phyloP scores from a whole-genome alignment of 2,797 vertebrate genomes.

The Gymnodraco acuticeps region DNA sequence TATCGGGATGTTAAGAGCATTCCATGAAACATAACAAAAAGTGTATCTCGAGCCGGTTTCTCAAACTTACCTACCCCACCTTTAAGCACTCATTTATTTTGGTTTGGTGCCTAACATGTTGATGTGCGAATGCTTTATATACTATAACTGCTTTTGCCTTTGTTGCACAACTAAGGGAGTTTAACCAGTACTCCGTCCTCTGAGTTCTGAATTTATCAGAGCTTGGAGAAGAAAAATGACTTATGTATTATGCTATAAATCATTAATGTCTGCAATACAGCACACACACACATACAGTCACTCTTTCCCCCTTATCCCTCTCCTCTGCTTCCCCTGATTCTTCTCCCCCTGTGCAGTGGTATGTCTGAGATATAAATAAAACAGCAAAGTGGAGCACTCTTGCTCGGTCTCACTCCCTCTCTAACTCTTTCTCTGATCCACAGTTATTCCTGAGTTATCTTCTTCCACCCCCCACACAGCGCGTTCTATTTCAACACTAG shows the following conservation, averaged over 20 bases:
- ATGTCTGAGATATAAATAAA: conserved; percentile 79
- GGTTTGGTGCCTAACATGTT: background rate
- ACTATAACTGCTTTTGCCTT: conserved; percentile 24
- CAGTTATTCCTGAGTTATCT: conserved; percentile 49
- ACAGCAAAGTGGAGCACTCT: conserved; percentile 71
- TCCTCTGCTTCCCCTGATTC: conserved; percentile 23
- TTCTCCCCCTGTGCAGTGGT: conserved; percentile 37
- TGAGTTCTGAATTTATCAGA: conserved; percentile 13
- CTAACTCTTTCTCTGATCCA: conserved; percentile 35
- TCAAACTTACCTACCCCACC: no score
- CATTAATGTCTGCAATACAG: conserved; percentile 51
- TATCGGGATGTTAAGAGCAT: no score
- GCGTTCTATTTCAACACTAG: conserved; percentile 74
- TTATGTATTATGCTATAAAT: conserved; percentile 46
- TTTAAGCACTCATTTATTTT: background rate
- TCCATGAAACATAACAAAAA: no score
- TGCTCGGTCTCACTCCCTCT: conserved; percentile 32
- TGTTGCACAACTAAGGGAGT: conserved; percentile 20
- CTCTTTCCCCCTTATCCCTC: conserved; percentile 15
- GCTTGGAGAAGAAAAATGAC: conserved; percentile 20
- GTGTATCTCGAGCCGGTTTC: no score
- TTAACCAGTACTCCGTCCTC: conserved; percentile 5
- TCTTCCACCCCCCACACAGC: conserved; percentile 42
- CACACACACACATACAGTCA: conserved; percentile 22
- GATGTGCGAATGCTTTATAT: conserved; percentile 21